These are phyloP conservation scores for Enteromius anoplus DNA, from an alignment of 2,797 vertebrate genomes.

Conservation along the genomic window DNA sequence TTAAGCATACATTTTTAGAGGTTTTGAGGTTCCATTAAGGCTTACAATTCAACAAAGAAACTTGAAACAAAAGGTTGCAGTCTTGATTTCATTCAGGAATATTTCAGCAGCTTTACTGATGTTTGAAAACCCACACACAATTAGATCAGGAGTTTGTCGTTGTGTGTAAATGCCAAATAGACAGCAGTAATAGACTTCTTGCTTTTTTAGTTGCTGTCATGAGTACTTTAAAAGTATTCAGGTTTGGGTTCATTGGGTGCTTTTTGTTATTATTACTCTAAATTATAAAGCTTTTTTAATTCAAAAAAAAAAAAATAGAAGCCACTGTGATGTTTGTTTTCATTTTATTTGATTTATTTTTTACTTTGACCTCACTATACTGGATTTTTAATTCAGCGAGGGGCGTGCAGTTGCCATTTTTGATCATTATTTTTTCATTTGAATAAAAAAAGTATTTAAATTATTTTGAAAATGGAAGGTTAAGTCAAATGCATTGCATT, in stretches of 20 bases:
- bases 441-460: background rate
- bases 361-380: background rate
- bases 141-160: background rate
- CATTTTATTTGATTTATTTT: background rate
- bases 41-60: background rate
- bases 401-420: background rate
- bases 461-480: background rate
- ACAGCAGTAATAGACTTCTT: background rate
- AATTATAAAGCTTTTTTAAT: conserved; percentile 12
- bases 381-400: background rate
- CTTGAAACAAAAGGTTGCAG: background rate
- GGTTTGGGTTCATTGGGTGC: background rate
- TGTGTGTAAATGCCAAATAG: background rate
- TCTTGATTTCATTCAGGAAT: background rate
- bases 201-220: background rate
- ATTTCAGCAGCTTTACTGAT: background rate
- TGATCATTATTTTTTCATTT: background rate
- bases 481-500: background rate
- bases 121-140: background rate
- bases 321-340: background rate
- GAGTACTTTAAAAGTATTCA: background rate
- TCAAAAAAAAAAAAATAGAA: conserved; percentile 23
- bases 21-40: background rate
- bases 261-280: conserved; percentile 47
- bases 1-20: conserved; percentile 3